phyloP scores from a whole-genome alignment of 1,140 invertebrate species.

The Wiebesia pumilae region DNA sequence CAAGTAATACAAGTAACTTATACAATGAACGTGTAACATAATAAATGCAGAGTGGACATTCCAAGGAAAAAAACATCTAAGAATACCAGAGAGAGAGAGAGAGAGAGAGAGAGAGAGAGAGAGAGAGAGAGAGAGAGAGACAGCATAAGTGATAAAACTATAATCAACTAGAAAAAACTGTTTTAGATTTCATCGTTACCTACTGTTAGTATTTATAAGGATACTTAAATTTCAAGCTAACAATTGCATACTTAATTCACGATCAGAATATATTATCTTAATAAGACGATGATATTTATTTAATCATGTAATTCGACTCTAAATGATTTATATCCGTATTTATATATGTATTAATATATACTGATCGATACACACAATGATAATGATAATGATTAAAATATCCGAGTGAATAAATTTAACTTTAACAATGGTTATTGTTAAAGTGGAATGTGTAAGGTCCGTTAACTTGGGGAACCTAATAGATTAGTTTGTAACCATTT shows the following conservation, averaged over 20 bases:
- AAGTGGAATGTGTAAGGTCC: neutral
- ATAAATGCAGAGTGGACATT: neutral
- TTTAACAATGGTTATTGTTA: neutral
- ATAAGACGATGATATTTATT: conserved; percentile 22
- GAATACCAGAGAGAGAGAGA: neutral
- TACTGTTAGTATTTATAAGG: neutral
- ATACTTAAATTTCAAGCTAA: conserved; percentile 9
- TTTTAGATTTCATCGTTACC: conserved; percentile 23
- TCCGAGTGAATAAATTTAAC: conserved; percentile 23
- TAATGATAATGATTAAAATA: neutral
- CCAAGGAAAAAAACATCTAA: neutral
- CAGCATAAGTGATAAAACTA: neutral
- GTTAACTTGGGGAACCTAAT: no score
- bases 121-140: neutral
- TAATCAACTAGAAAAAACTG: neutral
- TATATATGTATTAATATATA: no score
- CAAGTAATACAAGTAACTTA: no score
- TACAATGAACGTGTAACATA: no score
- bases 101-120: neutral
- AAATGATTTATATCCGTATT: conserved; percentile 1
- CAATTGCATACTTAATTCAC: conserved; percentile 40
- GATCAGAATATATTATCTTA: conserved; percentile 12
- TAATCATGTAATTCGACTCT: conserved; percentile 23
- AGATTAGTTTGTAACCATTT: no score
- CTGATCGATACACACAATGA: no score